Base-by-base conservation (phyloP, 92 coral and sea anemone species). In the Chrysogorgia sp. region DNA sequence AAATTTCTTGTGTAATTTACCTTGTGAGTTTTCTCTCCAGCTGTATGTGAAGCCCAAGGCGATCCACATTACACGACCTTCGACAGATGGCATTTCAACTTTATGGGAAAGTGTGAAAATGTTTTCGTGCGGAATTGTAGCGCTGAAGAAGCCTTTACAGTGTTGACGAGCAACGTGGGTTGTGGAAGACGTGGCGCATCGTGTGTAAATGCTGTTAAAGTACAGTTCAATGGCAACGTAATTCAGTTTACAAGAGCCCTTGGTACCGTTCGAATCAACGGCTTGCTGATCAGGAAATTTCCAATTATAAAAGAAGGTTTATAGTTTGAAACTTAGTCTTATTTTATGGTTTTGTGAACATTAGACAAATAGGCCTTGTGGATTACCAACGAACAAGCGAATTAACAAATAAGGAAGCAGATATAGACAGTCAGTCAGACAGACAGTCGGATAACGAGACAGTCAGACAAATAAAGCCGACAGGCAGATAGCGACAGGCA, bases 91-190 rank as follows among this genome's bases (percentile, higher is more conserved):
- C 41, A 0, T 6, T 67, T 37, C 28, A 40, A 67, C 74, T 67
- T 67, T 25, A 37, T 37, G 74, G 74, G 74, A n/a, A 43, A 30
- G 40, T 67, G 74, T 67, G 74, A 67, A 37, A 35, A 67, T 45
- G 55, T 21, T 45, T 67, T 67, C 24, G 58, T 55, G 9, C 26
- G 40, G 22, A 55, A 67, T 67, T 67, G 74, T 55, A 25, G 74
- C 34, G 4, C 32, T 22, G 1, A 1, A 15, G 40, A 67, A 6
- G 19, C 14, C 34, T 67, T 67, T 13, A 26, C 35, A 8, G 74
- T 67, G 34, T 22, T 29, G 41, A 45, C 58, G 8, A 20, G 4
- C 7, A 67, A 67, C 34, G 3, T 0, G 15, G 26, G 74, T 21
- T 67, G 74, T n/a, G 74, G 74, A 9, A 20, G 2, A 0, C 32